phyloP scores from a whole-genome alignment of 2,797 vertebrate genomes.

The Dromococcyx pavoninus region DNA sequence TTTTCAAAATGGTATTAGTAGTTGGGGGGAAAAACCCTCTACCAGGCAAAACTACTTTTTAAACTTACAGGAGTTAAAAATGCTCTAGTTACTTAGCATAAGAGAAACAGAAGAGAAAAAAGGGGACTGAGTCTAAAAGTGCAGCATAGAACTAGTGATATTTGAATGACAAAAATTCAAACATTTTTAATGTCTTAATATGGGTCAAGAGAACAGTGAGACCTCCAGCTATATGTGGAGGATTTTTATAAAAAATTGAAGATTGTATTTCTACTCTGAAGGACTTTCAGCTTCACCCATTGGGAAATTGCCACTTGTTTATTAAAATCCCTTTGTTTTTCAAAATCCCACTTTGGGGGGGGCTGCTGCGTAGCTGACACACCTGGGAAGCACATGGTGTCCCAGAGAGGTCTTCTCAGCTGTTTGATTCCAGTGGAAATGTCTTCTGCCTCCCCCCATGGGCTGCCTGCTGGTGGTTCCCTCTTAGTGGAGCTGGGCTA shows the following conservation, averaged over 20 bases:
- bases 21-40: accelerated
- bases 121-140: neutral
- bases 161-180: neutral
- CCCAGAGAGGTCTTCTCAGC: neutral
- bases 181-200: neutral
- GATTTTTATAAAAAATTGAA: neutral
- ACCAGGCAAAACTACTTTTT: neutral
- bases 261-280: neutral
- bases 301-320: neutral
- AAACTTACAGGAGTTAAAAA: neutral
- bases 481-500: accelerated
- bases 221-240: neutral
- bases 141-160: neutral
- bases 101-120: neutral
- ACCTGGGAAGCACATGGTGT: accelerated
- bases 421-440: neutral
- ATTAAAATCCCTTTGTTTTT: neutral
- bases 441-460: neutral
- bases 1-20: neutral
- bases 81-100: neutral
- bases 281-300: neutral
- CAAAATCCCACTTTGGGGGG: neutral
- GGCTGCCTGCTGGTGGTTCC: neutral
- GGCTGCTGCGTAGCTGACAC: too few relatives aligned
- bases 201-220: neutral